Evolutionary conservation across 2,113 vertebrate species (phyloP).

Genomic region (Xenus cinereus): DNA sequence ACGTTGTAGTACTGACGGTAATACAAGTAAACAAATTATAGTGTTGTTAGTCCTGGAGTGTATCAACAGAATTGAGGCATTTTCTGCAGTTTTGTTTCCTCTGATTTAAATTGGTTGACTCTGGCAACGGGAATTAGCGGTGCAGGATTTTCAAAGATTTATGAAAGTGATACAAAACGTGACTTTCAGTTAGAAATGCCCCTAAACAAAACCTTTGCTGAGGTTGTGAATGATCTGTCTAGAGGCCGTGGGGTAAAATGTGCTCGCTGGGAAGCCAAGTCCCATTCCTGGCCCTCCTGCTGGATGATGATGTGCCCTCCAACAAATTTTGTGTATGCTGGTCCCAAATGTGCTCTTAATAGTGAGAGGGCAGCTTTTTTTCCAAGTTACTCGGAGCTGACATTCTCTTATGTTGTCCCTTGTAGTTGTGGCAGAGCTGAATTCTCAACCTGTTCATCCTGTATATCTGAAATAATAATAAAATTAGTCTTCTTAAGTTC

Average conservation of each 20-base stretch:
- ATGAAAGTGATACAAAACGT: background rate
- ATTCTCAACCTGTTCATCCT: background rate
- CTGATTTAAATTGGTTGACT: background rate
- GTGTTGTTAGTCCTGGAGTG: background rate
- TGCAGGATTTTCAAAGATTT: background rate
- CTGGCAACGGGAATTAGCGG: background rate
- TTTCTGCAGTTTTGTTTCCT: background rate
- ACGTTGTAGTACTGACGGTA: background rate
- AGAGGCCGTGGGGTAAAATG: background rate
- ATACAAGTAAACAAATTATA: background rate
- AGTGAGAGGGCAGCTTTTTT: background rate
- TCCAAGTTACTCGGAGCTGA: background rate
- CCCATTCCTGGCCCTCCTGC: background rate
- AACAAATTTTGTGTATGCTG: background rate
- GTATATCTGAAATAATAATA: background rate
- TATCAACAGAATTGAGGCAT: background rate
- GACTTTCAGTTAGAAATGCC: background rate
- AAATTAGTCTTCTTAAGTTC: background rate
- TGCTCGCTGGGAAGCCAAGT: background rate
- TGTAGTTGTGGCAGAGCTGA: background rate
- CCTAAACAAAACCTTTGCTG: background rate
- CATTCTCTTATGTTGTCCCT: background rate
- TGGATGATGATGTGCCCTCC: background rate
- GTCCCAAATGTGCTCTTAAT: background rate
- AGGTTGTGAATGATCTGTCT: background rate